Percentiles rank a stretch among this genome's conserved stretches.
Evolutionary conservation across 2,797 vertebrate genomes (phyloP).

Genomic region (Dryobates pubescens): DNA sequence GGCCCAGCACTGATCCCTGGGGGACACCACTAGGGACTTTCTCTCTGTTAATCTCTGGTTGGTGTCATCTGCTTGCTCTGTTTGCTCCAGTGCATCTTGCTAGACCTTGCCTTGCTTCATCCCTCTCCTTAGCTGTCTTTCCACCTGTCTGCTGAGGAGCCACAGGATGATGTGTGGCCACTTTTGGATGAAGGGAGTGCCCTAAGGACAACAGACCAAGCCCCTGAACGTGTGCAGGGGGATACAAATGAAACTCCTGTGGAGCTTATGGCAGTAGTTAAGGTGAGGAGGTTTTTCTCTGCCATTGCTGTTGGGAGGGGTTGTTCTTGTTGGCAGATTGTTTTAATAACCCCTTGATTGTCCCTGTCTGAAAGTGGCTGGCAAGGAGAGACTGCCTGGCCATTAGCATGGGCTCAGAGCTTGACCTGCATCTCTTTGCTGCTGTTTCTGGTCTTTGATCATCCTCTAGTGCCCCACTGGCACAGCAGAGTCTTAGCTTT

Average conservation of each 20-base stretch:
- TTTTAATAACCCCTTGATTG: neutral
- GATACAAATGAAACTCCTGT: neutral
- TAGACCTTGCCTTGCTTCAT: neutral
- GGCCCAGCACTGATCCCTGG: too few relatives aligned
- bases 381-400: neutral
- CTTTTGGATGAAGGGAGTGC: conserved; percentile 8
- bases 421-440: neutral
- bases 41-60: neutral
- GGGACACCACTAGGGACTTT: neutral
- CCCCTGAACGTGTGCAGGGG: neutral
- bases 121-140: neutral
- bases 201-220: neutral
- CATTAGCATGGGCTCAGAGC: neutral
- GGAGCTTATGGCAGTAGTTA: neutral
- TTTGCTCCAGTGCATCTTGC: neutral
- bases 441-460: neutral
- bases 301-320: neutral
- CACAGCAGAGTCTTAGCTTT: too few relatives aligned
- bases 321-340: neutral
- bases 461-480: neutral
- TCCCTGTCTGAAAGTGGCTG: neutral
- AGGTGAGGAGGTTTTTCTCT: neutral
- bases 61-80: neutral
- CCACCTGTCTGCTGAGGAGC: conserved; percentile 22
- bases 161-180: conserved; percentile 12